A percentile compares a stretch with the other conserved stretches of the same genome.
These are phyloP conservation scores for Barnardius zonarius DNA, from an alignment of 2,113 vertebrate genomes.

Conservation along the genomic window DNA sequence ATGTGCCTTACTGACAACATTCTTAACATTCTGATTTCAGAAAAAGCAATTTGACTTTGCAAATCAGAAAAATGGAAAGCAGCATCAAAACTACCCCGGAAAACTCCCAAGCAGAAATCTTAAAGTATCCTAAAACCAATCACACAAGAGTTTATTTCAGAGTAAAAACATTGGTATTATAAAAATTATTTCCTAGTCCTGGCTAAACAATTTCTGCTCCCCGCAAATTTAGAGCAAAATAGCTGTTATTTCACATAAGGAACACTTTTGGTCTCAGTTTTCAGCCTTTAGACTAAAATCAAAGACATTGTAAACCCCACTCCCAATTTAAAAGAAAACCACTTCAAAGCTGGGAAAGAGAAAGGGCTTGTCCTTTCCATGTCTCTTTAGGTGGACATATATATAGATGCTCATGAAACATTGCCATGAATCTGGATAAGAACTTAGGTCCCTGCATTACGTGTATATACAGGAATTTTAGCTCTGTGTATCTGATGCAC, in stretches of 20 bases:
- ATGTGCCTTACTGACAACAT: background rate
- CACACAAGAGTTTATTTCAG: background rate
- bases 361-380: background rate
- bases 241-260: background rate
- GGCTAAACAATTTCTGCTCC: background rate
- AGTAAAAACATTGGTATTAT: background rate
- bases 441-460: background rate
- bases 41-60: background rate
- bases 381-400: background rate
- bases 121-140: background rate
- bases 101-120: background rate
- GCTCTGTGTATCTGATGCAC: background rate
- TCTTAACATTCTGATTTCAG: background rate
- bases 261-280: background rate
- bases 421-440: background rate
- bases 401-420: background rate
- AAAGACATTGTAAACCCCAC: background rate
- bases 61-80: background rate
- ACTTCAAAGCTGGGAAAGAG: background rate
- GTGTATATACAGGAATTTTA: background rate
- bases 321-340: background rate
- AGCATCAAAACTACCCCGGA: background rate
- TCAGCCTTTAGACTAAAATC: background rate
- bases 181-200: background rate
- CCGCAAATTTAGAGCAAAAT: background rate